Evolutionary conservation across 2,113 vertebrate genomes (phyloP).

Genomic region (Macquaria ambigua): DNA sequence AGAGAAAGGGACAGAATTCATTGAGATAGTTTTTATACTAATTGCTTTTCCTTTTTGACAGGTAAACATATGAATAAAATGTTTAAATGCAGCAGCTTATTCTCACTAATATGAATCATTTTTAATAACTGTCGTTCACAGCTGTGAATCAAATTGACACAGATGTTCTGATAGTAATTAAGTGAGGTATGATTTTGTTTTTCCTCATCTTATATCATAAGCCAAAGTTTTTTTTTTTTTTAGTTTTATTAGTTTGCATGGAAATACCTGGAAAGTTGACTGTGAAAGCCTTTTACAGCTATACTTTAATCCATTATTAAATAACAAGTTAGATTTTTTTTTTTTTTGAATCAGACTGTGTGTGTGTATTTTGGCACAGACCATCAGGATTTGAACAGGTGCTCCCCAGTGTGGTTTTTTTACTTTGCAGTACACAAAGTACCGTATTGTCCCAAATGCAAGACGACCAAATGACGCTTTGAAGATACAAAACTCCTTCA

Average conservation of each 20-base stretch:
- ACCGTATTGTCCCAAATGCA: no score
- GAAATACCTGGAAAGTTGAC: neutral
- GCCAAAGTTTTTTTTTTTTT: neutral
- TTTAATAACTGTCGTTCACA: neutral
- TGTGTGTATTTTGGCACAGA: neutral
- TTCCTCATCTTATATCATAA: neutral
- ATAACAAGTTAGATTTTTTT: constrained; percentile 2
- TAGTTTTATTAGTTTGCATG: neutral
- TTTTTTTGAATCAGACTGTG: neutral
- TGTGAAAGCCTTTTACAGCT: neutral
- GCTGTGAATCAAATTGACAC: neutral
- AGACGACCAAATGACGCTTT: neutral
- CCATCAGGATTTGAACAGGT: neutral
- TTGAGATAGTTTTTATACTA: constrained; percentile 13
- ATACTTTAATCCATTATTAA: constrained; percentile 3
- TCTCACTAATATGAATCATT: neutral
- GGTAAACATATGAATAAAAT: neutral
- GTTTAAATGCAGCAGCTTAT: neutral
- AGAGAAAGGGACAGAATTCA: constrained; percentile 29
- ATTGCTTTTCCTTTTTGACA: constrained; percentile 15
- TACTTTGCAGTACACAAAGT: neutral
- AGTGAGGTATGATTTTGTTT: no score
- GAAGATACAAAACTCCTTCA: neutral
- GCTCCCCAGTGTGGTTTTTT: neutral
- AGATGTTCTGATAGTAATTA: neutral